A percentile compares a stretch with the other conserved stretches of the same genome.
Conservation (phyloP, 1,140 invertebrate genomes). For the Lucilia sericata region DNA sequence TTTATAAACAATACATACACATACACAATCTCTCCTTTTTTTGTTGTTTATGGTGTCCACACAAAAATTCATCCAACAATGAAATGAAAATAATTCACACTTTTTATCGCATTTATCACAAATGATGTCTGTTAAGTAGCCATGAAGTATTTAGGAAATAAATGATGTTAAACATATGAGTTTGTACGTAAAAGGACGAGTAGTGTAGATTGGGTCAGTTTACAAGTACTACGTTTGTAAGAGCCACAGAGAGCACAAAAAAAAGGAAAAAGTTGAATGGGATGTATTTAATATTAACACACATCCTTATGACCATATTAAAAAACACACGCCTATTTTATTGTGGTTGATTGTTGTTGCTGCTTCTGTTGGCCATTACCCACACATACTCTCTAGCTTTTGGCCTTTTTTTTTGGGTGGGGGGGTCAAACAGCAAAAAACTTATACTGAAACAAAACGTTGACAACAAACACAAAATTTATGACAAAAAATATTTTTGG, state of each 20-base stretch:
- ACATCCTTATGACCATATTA: constrained; percentile 26
- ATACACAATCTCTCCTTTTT: background rate
- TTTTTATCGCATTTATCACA: constrained; percentile 40
- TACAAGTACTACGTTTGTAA: background rate
- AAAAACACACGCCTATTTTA: constrained; percentile 16
- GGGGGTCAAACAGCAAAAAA: background rate
- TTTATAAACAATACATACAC: constrained; percentile 1
- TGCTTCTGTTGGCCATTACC: background rate
- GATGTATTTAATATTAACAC: constrained; percentile 10
- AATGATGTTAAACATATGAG: constrained; percentile 16
- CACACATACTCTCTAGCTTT: background rate
- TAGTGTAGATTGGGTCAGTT: background rate
- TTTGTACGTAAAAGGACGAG: background rate
- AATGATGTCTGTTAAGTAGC: constrained; percentile 38
- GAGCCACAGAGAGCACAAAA: background rate
- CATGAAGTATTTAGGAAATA: constrained; percentile 43
- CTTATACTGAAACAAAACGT: constrained; percentile 24
- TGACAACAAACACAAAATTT: constrained; percentile 36
- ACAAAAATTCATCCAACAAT: too few species aligned
- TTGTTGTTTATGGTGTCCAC: background rate
- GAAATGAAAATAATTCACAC: constrained; percentile 33
- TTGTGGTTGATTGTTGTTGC: background rate
- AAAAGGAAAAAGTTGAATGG: background rate
- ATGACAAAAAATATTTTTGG: constrained; percentile 9
- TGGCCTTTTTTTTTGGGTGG: constrained; percentile 8